Conservation (phyloP, 2,113 vertebrate species). For the Jacana jacana region DNA sequence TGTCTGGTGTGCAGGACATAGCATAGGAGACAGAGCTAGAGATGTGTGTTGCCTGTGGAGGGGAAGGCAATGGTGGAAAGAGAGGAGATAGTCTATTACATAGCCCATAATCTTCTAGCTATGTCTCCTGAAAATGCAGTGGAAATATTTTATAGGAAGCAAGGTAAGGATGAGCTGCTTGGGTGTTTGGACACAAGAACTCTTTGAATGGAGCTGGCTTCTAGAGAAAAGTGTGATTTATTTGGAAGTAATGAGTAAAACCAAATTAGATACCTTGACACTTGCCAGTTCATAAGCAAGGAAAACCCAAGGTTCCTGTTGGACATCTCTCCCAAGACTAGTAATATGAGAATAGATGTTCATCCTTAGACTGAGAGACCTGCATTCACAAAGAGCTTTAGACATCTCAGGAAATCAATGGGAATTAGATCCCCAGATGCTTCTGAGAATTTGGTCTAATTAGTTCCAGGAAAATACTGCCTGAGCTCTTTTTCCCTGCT, state of each 20-base stretch:
- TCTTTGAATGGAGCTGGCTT: not conserved
- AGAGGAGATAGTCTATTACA: not conserved
- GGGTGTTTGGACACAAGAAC: not conserved
- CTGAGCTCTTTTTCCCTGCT: not conserved
- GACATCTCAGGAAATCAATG: slow-evolving; percentile 15
- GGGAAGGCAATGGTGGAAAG: not conserved
- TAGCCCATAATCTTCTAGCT: not conserved
- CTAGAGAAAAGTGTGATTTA: not conserved
- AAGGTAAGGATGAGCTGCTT: not conserved
- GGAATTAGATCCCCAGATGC: slow-evolving; percentile 46
- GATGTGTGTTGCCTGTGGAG: not conserved
- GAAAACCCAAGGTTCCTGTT: not conserved
- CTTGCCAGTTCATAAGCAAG: not conserved
- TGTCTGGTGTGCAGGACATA: not conserved
- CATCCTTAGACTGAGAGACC: not conserved
- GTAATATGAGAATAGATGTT: not conserved
- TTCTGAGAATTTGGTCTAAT: slow-evolving; percentile 45
- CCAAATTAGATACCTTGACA: not conserved
- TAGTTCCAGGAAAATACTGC: slow-evolving; percentile 38
- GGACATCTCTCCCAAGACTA: not conserved
- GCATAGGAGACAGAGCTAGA: not conserved
- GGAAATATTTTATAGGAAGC: not conserved
- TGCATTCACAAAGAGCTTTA: not conserved
- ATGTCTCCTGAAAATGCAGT: not conserved
- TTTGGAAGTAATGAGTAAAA: not conserved